These are phyloP conservation scores for Periophthalmodon schlosseri DNA, from an alignment of 2,113 vertebrate species.

Conservation along the genomic window DNA sequence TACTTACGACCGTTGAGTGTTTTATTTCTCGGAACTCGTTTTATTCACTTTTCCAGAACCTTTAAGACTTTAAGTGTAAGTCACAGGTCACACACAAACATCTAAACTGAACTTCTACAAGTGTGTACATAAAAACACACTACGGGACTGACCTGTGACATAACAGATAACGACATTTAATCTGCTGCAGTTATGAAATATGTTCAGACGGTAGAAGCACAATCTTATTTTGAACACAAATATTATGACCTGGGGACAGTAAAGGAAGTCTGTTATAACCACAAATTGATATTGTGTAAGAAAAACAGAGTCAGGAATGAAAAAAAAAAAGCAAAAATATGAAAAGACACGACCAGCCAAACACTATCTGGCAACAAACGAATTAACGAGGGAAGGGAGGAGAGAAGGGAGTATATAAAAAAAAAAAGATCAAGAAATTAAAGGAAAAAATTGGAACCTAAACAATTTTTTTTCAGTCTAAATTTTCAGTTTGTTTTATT, in stretches of 20 bases:
- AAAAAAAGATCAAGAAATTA: too few species aligned
- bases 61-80: too few species aligned
- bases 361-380: too few species aligned
- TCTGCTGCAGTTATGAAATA: conserved; percentile 40
- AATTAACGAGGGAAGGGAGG: too few species aligned
- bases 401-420: too few species aligned
- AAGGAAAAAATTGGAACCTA: too few species aligned
- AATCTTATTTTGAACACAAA: conserved; percentile 66
- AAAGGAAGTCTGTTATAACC: conserved; percentile 17
- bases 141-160: background rate
- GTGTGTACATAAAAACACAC: conserved; percentile 17
- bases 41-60: too few species aligned
- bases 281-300: conserved; percentile 5
- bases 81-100: background rate
- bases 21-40: too few species aligned
- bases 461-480: too few species aligned
- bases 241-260: conserved; percentile 59
- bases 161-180: conserved; percentile 19
- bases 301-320: conserved; percentile 5
- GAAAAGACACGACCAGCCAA: too few species aligned
- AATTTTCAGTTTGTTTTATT: too few species aligned
- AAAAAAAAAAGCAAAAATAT: background rate
- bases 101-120: background rate
- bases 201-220: conserved; percentile 38
- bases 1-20: too few species aligned